Evolutionary conservation across 2,113 vertebrate genomes (phyloP).

Genomic region (Pongo pygmaeus): DNA sequence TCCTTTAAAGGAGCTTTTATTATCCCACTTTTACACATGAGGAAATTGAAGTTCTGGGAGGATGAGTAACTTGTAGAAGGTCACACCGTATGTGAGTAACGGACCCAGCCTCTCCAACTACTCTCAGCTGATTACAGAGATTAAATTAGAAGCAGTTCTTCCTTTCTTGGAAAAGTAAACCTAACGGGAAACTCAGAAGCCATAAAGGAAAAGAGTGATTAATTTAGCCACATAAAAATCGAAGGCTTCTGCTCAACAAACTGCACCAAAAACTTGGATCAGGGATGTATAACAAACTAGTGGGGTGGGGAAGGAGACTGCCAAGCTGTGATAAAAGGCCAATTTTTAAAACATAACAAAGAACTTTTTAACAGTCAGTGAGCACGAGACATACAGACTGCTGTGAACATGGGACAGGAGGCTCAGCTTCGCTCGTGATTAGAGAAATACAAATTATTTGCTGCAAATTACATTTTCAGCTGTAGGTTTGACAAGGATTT

Average conservation of each 20-base stretch:
- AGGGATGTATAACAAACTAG: background rate
- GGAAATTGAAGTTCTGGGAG: background rate
- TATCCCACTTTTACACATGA: background rate
- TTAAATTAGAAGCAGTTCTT: conserved; percentile 18
- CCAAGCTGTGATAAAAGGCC: background rate
- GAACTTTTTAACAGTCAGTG: background rate
- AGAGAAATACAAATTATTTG: background rate
- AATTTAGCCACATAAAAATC: conserved; percentile 7
- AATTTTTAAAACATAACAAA: background rate
- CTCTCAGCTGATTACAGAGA: background rate
- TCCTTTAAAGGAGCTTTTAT: background rate
- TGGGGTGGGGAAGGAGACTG: background rate
- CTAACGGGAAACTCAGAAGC: conserved; percentile 26
- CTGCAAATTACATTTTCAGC: background rate
- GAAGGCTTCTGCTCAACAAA: background rate
- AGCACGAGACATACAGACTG: background rate
- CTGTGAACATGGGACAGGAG: background rate
- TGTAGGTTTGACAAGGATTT: background rate
- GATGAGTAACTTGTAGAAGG: background rate
- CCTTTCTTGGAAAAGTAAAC: conserved; percentile 28
- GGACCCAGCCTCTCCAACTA: background rate
- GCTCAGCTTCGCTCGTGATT: background rate
- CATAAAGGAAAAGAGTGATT: conserved; percentile 2
- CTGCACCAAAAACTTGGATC: background rate
- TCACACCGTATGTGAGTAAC: background rate